Base-by-base conservation (phyloP, 2,797 vertebrate genomes). In the Labeo calbasu region DNA sequence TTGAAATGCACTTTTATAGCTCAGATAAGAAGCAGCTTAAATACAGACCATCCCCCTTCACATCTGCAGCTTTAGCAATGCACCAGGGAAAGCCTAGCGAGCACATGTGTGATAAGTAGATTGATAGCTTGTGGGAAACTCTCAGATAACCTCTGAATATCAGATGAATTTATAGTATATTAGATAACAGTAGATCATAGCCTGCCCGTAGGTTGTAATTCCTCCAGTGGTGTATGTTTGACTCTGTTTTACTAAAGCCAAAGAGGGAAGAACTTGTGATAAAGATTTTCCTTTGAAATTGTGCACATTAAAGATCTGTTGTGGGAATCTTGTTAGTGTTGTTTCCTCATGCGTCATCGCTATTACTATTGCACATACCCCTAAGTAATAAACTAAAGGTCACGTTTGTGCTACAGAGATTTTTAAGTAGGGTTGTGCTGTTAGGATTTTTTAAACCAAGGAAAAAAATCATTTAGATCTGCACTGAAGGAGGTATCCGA, bases 111-210 rank as follows among this genome's bases (percentile, higher is more conserved):
- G 59, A 77, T 76, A 57, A 43, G 32, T 81, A 61, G 25, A 82
- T 50, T 81, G 79, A 73, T 82, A 82, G 80, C 80, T 63, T 81
- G 69, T 82, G 69, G 80, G 43, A 82, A 82, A 65, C 80, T 63
- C 43, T 61, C 32, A 46, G 68, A 71, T 63, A 82, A 59, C 25
- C 13, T 73, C 46, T 63, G 25, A 73, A 51, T 73, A 73, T 51
- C 25, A 82, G 40, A 82, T 19, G 2, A 28, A 81, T 72, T 81
- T 61, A 72, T 81, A 61, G 79, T 48, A 50, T 72, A 50, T 61
- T 81, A 72, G 53, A 61, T 81, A 61, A 36, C 40, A 46, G 79
- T 28, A 57, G 65, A 81, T 81, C 61, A 36, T 81, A 70, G 19
- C 66, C 7, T 43, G 36, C 66, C n/a, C 1, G 23, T 19, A 46